Evolutionary conservation across 2,113 vertebrate species (phyloP), one percentile per base, ranked within the genome.

Genomic region (Lepus timidus): DNA sequence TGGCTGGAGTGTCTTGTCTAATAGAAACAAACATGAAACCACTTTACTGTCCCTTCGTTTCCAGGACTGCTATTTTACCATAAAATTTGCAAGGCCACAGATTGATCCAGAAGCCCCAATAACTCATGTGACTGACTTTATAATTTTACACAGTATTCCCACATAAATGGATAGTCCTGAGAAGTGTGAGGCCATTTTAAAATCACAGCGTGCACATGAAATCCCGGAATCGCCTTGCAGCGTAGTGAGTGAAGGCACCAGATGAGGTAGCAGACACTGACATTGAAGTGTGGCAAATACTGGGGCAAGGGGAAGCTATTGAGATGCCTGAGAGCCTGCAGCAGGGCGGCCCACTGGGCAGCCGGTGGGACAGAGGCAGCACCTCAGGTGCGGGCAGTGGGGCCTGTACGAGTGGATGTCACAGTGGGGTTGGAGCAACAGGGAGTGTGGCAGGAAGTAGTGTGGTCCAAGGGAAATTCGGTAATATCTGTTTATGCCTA

Each of bases 21-120:
- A 97, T 97, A 95, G 96, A 96, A 96, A 96, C 95, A 96, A 96
- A 97, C 94, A 96, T 3, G 20, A 95, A 96, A 91, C 74, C 83
- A 96, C 85, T 96, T 97, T 90, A 95, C 74, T 86, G 91, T 84
- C 96, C 95, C 96, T 95, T 93, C 92, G 90, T 85, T 85, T 96
- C 91, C 95, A 96, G 96, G 93, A 79, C 85, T 96, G 82, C 91
- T 96, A 65, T 95, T 96, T 97, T 94, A 90, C 67, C 75, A 75
- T 92, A 96, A 91, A 95, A 91, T 96, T 96, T 96, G 62, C 52
- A 96, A 93, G 83, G 61, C 85, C 36, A 44, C 29, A 95, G 93
- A 89, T 95, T 76, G 94, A 94, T 92, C 25, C 31, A 90, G 52
- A 95, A 91, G 70, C 93, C 79, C 61, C 70, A 44, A 61, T 93